phyloP scores from a whole-genome alignment of 2,888 invertebrate genomes.

The Tetrapedia diversipes region DNA sequence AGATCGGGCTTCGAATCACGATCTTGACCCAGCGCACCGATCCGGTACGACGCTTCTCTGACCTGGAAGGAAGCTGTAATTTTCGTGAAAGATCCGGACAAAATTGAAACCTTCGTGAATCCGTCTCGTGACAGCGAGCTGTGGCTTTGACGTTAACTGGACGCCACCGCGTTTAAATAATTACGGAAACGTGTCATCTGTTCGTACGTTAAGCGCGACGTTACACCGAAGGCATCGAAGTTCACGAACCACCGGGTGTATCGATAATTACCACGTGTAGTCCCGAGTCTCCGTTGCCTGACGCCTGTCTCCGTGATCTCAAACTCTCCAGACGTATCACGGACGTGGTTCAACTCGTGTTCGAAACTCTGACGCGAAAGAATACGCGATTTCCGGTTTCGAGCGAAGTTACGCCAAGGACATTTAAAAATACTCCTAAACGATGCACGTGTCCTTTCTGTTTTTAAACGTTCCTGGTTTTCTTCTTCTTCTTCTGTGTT shows the following conservation, averaged over 20 bases:
- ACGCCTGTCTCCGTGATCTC: constrained; percentile 44
- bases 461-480: not conserved
- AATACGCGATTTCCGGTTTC: not conserved
- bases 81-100: constrained; percentile 6
- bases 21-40: not conserved
- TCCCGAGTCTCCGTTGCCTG: constrained; percentile 20
- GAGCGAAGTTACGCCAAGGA: not conserved
- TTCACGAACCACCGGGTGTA: constrained; percentile 39
- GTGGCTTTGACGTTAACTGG: constrained; percentile 37
- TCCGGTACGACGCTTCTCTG: not conserved
- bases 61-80: constrained; percentile 1
- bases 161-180: constrained; percentile 40
- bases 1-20: not conserved
- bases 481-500: no score
- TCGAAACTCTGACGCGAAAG: not conserved
- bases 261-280: constrained; percentile 54
- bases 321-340: constrained; percentile 28
- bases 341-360: not conserved
- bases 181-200: constrained; percentile 29
- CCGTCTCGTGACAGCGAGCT: constrained; percentile 15
- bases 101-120: not conserved
- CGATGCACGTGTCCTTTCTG: not conserved
- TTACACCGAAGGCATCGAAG: constrained; percentile 20
- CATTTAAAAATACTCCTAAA: not conserved
- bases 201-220: constrained; percentile 20